Base-by-base conservation (phyloP, 2,888 invertebrate genomes). In the Nymphalis polychloros region DNA sequence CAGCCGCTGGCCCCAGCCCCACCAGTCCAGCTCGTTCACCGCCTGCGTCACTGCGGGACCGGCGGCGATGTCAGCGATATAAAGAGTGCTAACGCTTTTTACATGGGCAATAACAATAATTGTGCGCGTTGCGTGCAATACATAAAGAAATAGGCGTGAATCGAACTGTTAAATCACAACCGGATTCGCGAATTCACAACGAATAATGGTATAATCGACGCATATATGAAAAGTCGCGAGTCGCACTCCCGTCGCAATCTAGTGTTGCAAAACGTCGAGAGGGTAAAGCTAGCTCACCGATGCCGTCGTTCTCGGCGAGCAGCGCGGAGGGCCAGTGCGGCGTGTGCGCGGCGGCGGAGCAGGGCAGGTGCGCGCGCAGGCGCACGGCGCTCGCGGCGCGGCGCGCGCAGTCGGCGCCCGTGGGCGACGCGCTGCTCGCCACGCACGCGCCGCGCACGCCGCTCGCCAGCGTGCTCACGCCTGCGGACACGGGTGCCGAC, bases 11-110 rank as follows among this genome's bases (percentile, higher is more conserved):
- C 82, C 84, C 57, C 67, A 69, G 68, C 87, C 85, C 79, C 79
- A 81, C 86, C 87, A 85, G 75, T 88, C 88, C 78, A 91, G 13
- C 82, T 90, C 90, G 80, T 84, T 87, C 64, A 82, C 73, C 0
- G 82, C 76, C 68, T 82, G 80, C 61, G 76, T 78, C 70, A 85
- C 89, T 88, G 76, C 27, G 13, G 0, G 17, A 41, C 41, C 13
- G 2, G 41, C 41, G 13, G 41, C 23, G 23, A 23, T 23, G 23
- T 23, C n/a, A n/a, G 41, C 41, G 13, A 41, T 41, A 10, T 41
- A 4, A 41, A 13, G 41, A 2, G 35, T 10, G 2, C 10, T 41
- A 8, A 41, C 35, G 3, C 41, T 41, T 41, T 41, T 4, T 13
- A 41, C 41, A 41, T 10, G 13, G 41, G 4, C 41, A 4, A 41